These are phyloP conservation scores for Danio jaintianensis DNA, from an alignment of 2,797 vertebrate species.

Conservation along the genomic window DNA sequence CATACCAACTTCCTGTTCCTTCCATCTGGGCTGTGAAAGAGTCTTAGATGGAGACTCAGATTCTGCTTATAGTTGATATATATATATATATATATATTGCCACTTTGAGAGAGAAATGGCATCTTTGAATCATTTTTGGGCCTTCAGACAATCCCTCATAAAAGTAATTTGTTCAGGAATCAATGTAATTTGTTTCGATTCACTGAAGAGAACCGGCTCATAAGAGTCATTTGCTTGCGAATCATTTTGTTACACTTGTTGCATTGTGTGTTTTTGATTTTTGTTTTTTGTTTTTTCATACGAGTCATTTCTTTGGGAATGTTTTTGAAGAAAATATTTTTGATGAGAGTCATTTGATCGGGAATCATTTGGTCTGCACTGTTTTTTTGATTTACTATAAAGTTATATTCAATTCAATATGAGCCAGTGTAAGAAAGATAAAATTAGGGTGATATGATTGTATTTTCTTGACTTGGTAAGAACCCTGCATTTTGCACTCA, in stretches of 20 bases:
- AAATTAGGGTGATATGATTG: no score
- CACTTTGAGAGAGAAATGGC: background rate
- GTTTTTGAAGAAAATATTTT: no score
- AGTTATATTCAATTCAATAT: no score
- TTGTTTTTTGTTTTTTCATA: no score
- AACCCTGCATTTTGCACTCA: no score
- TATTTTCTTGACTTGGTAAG: no score
- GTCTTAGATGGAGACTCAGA: slow-evolving; percentile 1
- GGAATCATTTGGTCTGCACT: background rate
- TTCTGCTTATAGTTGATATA: background rate
- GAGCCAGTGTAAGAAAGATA: no score
- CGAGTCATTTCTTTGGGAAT: background rate
- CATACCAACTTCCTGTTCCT: slow-evolving; percentile 69
- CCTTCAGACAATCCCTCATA: background rate
- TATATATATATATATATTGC: background rate
- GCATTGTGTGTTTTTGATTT: background rate
- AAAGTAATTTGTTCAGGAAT: background rate
- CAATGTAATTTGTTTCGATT: no score
- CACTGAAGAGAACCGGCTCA: no score
- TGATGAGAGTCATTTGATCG: background rate
- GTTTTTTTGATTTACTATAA: no score
- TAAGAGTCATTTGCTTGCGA: background rate
- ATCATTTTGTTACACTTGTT: background rate
- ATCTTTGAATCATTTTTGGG: background rate
- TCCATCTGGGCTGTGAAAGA: slow-evolving; percentile 6